Conservation (phyloP, 2,888 invertebrate genomes). For the Apamea crenata region DNA sequence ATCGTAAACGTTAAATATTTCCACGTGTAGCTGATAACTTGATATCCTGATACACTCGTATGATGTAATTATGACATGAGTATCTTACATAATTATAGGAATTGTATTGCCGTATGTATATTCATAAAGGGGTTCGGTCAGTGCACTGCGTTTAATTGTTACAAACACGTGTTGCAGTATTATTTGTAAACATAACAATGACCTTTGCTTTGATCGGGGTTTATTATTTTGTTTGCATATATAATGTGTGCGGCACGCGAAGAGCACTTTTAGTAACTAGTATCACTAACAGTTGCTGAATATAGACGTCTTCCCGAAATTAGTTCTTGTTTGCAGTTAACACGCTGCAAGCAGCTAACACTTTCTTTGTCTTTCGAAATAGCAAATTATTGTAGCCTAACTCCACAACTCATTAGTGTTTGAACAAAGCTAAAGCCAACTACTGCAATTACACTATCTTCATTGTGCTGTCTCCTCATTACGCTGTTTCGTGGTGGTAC, state of each 20-base stretch:
- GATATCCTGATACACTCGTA: no score
- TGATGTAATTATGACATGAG: background rate
- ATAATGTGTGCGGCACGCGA: background rate
- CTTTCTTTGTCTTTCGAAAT: background rate
- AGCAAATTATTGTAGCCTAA: background rate
- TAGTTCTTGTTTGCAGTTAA: background rate
- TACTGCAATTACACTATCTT: conserved; percentile 20
- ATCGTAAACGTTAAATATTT: background rate
- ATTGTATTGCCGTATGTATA: background rate
- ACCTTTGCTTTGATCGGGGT: background rate
- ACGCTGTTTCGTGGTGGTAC: conserved; percentile 14
- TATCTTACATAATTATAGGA: background rate
- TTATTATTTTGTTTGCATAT: background rate
- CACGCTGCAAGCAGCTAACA: background rate
- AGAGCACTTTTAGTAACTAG: no score
- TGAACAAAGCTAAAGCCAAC: conserved; percentile 20
- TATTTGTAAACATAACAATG: background rate
- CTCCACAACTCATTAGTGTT: conserved; percentile 8
- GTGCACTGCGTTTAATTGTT: conserved; percentile 11
- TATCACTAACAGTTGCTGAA: background rate
- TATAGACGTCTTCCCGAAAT: background rate
- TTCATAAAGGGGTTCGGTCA: background rate
- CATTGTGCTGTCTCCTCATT: conserved; percentile 15
- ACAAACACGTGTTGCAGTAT: conserved; percentile 21
- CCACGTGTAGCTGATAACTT: background rate